Evolutionary conservation across 2,113 vertebrate species (phyloP), one percentile per base, ranked within the genome.

Genomic region (Xenopus borealis): DNA sequence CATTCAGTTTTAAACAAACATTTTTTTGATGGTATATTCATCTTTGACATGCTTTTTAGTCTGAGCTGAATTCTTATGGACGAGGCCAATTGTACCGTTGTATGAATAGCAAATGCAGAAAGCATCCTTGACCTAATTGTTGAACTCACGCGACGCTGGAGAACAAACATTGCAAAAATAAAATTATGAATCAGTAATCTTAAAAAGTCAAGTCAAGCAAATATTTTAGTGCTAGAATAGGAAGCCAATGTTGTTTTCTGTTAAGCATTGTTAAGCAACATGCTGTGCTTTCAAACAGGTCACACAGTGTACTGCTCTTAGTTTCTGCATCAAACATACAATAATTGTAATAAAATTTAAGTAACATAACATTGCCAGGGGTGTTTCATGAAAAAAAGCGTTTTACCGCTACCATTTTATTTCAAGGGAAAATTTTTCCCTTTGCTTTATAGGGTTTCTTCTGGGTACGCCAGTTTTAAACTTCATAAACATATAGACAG

Each of bases 121-220:
- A 33, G 27, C 63, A n/a, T 72, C 46, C 61, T 72, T 55, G 50
- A 72, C 50, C 47, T 44, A 40, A 65, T 19, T 65, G 16, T 27
- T 53, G 71, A 72, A 63, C 71, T 72, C 12, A 44, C 14, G 2
- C 30, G 44, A 23, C 1, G 18, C 50, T 72, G 46, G 27, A 64
- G 30, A 53, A 57, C n/a, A 18, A 65, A 65, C 10, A 17, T 40
- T 12, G 47, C 47, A 65, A 65, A 72, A 40, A 55, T 65, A 20
- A 30, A 63, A 40, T 62, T 16, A 50, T 50, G 11, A 18, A 33
- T 11, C 12, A 12, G 69, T 53, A 55, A 55, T 33, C 13, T 10
- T 12, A 55, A 69, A 18, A 46, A 66, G n/a, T 46, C 33, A 16
- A 66, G n/a, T 46, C 33, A 66, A 19, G 27, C 27, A 27, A 64